Percentiles rank a stretch among this genome's conserved stretches.
Evolutionary conservation across 2,888 invertebrate genomes (phyloP).

Genomic region (Prenolepis imparis): DNA sequence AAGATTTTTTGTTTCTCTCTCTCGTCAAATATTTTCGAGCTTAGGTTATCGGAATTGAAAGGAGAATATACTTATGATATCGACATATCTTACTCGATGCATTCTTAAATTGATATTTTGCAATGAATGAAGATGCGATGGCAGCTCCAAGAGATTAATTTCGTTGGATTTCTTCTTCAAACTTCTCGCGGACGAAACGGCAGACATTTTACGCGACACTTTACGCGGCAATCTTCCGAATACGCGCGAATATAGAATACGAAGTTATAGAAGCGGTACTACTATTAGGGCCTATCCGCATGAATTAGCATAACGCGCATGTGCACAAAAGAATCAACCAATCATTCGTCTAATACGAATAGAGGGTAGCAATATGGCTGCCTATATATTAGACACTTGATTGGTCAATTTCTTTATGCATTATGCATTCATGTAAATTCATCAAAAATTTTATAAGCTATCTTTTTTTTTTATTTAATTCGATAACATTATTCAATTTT

Average conservation of each 20-base stretch:
- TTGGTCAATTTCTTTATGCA: too few species aligned
- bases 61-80: neutral
- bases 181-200: neutral
- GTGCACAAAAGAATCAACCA: too few species aligned
- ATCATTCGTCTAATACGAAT: neutral
- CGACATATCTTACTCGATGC: neutral
- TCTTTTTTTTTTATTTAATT: neutral
- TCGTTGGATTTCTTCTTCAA: neutral
- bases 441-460: too few species aligned
- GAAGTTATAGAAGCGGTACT: too few species aligned
- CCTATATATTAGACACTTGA: too few species aligned
- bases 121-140: neutral
- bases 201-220: too few species aligned
- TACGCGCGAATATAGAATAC: neutral
- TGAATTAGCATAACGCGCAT: too few species aligned
- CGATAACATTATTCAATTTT: neutral
- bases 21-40: neutral
- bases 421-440: too few species aligned
- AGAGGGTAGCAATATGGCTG: neutral
- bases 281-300: too few species aligned
- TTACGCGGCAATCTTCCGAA: neutral
- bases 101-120: neutral
- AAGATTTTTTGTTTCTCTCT: neutral
- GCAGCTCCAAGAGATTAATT: neutral
- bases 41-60: neutral